Evolutionary conservation across 2,113 vertebrate species (phyloP).

Genomic region (Cinclus cinclus): DNA sequence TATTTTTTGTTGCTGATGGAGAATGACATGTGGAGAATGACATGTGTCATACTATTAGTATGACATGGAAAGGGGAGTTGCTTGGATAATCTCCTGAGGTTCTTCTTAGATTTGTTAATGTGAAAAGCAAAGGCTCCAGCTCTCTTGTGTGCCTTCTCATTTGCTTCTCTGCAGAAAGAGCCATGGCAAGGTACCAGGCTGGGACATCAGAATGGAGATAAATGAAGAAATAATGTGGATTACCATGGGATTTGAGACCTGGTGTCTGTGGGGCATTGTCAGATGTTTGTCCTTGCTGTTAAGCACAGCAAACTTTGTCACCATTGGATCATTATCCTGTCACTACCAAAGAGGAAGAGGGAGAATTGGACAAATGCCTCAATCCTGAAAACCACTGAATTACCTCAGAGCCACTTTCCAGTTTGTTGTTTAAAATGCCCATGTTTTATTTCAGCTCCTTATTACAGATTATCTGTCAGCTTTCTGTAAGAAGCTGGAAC

Average conservation of each 20-base stretch:
- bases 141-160: neutral
- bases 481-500: neutral
- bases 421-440: neutral
- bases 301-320: neutral
- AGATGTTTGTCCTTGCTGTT: neutral
- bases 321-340: neutral
- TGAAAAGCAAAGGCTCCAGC: neutral
- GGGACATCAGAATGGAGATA: neutral
- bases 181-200: neutral
- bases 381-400: neutral
- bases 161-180: neutral
- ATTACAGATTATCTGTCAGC: neutral
- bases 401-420: neutral
- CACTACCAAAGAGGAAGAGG: neutral
- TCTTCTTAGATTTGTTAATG: neutral
- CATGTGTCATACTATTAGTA: too few species aligned
- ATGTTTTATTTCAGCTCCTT: neutral
- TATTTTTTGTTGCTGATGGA: neutral
- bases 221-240: neutral
- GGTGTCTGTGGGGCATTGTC: neutral
- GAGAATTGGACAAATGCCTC: neutral
- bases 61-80: neutral
- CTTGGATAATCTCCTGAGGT: neutral
- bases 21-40: neutral
- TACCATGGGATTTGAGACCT: neutral